These are phyloP conservation scores for Forpus xanthops DNA, from an alignment of 2,797 vertebrate genomes.

Conservation along the genomic window DNA sequence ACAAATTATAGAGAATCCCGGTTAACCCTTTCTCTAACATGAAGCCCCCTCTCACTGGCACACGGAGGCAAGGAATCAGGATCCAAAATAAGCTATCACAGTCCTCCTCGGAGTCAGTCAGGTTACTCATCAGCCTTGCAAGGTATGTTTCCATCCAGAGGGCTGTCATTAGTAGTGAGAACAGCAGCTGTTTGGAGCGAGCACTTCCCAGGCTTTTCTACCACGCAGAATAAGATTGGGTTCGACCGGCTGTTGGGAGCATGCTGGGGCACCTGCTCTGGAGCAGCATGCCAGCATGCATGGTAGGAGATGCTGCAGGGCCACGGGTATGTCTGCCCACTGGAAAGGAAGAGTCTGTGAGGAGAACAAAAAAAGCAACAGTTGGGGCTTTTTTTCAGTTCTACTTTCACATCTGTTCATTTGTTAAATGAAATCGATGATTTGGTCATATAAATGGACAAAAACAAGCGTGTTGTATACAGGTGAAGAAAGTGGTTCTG, in stretches of 20 bases:
- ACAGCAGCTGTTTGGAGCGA: not conserved
- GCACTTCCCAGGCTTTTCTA: conserved; percentile 19
- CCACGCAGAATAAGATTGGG: not conserved
- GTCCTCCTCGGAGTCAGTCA: conserved; percentile 45
- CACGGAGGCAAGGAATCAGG: conserved; percentile 44
- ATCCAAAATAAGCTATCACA: conserved; percentile 24
- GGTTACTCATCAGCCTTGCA: conserved; percentile 29
- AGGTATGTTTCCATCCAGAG: conserved; percentile 45
- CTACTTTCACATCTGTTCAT: not conserved
- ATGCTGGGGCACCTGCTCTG: rapidly evolving
- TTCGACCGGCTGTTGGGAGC: not conserved
- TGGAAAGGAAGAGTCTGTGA: not conserved
- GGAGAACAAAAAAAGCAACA: not conserved
- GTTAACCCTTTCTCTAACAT: conserved; percentile 77
- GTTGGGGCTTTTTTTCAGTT: rapidly evolving
- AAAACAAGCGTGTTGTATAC: not conserved
- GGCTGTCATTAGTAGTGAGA: conserved; percentile 34
- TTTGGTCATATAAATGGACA: not conserved
- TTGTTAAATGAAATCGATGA: not conserved
- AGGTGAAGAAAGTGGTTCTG: not conserved
- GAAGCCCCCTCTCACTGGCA: not conserved
- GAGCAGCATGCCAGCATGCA: not conserved
- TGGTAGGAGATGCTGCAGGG: not conserved
- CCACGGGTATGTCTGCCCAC: rapidly evolving
- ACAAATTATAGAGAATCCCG: conserved; percentile 77